Conservation (phyloP, 2,888 invertebrate genomes). For the Phyllotreta striolata region DNA sequence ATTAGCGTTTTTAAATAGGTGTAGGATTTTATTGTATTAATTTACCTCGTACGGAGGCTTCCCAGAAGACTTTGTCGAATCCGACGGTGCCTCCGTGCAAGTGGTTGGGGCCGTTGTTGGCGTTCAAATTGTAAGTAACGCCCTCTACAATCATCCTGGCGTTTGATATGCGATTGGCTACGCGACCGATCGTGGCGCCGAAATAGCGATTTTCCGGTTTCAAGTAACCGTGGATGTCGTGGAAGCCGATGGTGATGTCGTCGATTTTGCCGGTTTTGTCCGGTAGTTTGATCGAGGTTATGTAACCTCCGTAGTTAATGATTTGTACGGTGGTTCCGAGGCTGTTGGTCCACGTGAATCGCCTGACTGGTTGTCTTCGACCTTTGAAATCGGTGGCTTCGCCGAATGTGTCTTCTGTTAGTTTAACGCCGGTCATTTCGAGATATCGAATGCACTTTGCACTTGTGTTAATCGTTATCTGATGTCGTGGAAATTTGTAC, state of each 20-base stretch:
- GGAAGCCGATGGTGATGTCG: slow-evolving; percentile 85
- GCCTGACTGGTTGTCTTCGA: slow-evolving; percentile 61
- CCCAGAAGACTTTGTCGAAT: slow-evolving; percentile 71
- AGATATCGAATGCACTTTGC: not conserved
- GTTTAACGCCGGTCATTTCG: slow-evolving; percentile 21
- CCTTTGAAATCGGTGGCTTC: slow-evolving; percentile 49
- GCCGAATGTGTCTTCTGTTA: slow-evolving; percentile 53
- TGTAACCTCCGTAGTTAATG: slow-evolving; percentile 83
- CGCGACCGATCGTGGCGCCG: slow-evolving; percentile 86
- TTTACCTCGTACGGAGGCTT: slow-evolving; percentile 36
- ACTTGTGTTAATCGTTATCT: not conserved
- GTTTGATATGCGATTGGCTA: slow-evolving; percentile 80
- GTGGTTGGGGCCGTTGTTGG: slow-evolving; percentile 74
- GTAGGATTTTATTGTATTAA: no score
- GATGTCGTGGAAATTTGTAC: not conserved
- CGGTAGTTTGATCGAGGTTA: slow-evolving; percentile 77
- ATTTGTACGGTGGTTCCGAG: slow-evolving; percentile 69
- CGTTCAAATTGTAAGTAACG: slow-evolving; percentile 71
- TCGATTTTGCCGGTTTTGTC: slow-evolving; percentile 74
- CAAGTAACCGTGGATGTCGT: slow-evolving; percentile 75
- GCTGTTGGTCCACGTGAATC: slow-evolving; percentile 74
- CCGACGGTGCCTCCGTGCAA: slow-evolving; percentile 87
- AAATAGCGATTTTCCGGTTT: slow-evolving; percentile 60
- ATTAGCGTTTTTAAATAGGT: slow-evolving; percentile 70
- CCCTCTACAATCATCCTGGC: slow-evolving; percentile 76